Conservation (phyloP, 2,113 vertebrate genomes). For the Elanoides forficatus region DNA sequence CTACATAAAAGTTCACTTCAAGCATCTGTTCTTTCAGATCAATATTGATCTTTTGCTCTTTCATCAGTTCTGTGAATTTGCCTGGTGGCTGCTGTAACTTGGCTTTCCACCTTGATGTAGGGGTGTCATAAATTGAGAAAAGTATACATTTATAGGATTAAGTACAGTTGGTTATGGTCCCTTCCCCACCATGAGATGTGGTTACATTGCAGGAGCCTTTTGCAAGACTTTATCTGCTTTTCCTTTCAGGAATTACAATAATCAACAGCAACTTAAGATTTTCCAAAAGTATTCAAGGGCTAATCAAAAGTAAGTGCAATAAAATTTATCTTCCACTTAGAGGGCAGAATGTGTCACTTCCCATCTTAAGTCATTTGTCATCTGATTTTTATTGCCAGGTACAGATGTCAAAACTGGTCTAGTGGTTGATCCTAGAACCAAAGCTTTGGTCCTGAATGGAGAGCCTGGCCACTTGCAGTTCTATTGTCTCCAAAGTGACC, state of each 20-base stretch:
- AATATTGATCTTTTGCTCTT: not conserved
- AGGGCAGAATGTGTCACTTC: not conserved
- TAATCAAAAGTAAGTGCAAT: constrained; percentile 84
- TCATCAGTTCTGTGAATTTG: not conserved
- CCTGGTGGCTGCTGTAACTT: not conserved
- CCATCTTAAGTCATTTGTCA: not conserved
- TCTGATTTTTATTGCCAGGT: constrained; percentile 69
- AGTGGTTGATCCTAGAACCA: constrained; percentile 88
- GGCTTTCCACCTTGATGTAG: not conserved
- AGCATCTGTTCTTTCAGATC: too few relatives aligned
- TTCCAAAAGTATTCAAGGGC: constrained; percentile 87
- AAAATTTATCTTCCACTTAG: not conserved
- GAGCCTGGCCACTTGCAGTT: constrained; percentile 97
- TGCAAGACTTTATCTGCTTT: not conserved
- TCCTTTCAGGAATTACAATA: constrained; percentile 82
- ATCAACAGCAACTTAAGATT: constrained; percentile 86
- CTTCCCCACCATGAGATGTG: not conserved
- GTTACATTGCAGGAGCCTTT: not conserved
- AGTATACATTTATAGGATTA: not conserved
- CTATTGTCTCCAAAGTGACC: constrained; percentile 89
- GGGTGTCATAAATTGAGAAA: not conserved
- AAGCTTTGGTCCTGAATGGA: constrained; percentile 91
- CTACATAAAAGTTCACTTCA: not conserved
- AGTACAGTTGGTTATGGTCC: not conserved
- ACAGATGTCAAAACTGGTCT: constrained; percentile 79